Base-by-base conservation (phyloP, 2,113 vertebrate genomes). In the Vicugna pacos region DNA sequence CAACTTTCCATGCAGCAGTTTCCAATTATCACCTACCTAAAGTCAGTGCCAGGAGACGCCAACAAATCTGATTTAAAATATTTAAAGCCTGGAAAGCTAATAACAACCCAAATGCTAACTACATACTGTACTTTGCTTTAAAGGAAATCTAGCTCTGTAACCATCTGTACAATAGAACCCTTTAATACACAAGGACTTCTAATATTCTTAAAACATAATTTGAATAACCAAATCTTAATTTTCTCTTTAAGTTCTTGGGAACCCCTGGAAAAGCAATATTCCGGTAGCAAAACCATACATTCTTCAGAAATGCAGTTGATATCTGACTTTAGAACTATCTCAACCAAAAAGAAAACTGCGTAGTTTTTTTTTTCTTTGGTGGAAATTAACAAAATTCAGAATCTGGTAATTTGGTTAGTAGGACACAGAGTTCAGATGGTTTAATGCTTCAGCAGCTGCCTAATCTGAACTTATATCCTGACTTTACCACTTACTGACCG, bases 241-340 rank as follows among this genome's bases (percentile, higher is more conserved):
- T 76, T 92, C 67, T 89, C 32, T 42, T 64, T 85, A 81, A 70
- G 15, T 32, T 60, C 48, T 82, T 62, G 70, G 15, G 46, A 90
- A 65, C 2, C 35, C 48, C 24, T 79, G 56, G 22, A 42, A 72
- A 76, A 87, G 69, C 52, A 54, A 86, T 35, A 64, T 52, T 70
- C n/a, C 54, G 32, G 24, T 38, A 70, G 65, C 30, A 77, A 83
- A 90, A 96, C 69, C 5, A 50, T 54, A 26, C 26, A 80, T 65
- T 88, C 62, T 69, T 70, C 48, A 96, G 73, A 89, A 95, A 48
- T n/a, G 28, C 54, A 79, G 80, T 5, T 50, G 42, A 48, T 84
- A 67, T 46, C 38, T 94, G 58, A 67, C 58, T 79, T 95, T 42
- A 88, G 80, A 93, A 96, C 87, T 13, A 60, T 30, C 35, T 80